Evolutionary conservation across 2,113 vertebrate genomes (phyloP).

Genomic region (Heteronetta atricapilla): DNA sequence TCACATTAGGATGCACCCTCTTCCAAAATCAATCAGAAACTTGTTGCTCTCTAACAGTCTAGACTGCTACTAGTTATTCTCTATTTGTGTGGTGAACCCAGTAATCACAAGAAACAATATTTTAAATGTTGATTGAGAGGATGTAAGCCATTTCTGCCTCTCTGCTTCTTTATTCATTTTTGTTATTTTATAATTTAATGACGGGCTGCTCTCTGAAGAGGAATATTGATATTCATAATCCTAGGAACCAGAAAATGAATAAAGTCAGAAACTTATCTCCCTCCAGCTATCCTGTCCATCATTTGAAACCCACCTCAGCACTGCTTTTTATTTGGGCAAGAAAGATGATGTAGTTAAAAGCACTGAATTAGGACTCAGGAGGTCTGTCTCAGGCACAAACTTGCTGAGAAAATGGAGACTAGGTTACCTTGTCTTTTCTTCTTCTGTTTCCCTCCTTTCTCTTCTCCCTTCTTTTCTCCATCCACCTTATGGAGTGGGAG

Average conservation of each 20-base stretch:
- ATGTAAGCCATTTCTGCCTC: background rate
- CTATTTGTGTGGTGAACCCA: background rate
- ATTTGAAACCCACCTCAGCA: background rate
- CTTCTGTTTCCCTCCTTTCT: background rate
- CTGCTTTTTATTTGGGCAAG: background rate
- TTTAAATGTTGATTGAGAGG: background rate
- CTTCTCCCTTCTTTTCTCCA: background rate
- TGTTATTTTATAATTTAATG: background rate
- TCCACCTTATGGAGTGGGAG: background rate
- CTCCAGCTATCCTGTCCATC: background rate
- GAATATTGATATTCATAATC: background rate
- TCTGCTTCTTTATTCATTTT: background rate
- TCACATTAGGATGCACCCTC: background rate
- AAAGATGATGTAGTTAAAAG: background rate
- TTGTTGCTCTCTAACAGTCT: background rate
- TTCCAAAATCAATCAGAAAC: background rate
- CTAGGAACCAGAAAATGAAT: background rate
- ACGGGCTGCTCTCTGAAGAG: background rate
- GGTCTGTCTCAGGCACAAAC: background rate
- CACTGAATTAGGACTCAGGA: background rate
- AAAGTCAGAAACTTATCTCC: background rate
- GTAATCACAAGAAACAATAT: background rate
- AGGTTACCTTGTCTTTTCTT: background rate
- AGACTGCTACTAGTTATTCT: background rate
- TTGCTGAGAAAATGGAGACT: background rate